Evolutionary conservation across 2,113 vertebrate species (phyloP), one percentile per base, ranked within the genome.

Genomic region (Hippocampus mohnikei): DNA sequence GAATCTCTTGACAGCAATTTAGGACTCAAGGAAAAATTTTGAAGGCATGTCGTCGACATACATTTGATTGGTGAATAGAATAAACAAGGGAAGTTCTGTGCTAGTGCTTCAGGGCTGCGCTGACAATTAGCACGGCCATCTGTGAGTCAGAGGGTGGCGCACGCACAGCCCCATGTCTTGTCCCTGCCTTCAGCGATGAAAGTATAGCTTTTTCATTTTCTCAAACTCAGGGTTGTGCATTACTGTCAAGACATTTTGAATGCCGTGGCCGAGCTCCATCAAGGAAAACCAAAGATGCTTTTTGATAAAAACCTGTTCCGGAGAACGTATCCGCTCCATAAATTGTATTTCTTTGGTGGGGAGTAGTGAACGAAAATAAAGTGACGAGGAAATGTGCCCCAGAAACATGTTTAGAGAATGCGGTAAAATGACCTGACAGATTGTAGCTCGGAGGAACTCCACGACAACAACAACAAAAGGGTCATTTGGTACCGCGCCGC

Each of bases 81-180:
- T 42, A 37, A 37, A 37, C 33, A 6, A 37, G 33, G 33, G 33
- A 37, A 37, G 33, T 37, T 37, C 5, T 41, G 2, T 23, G 56
- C 61, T 33, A 2, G 42, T 61, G 72, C 85, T 81, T 62, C 71
- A 79, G 78, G 87, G 78, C 55, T 15, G 23, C 16, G 56, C 25
- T 75, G 59, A 81, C 77, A 81, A 87, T 88, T 87, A 84, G 77
- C 78, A 55, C 67, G 74, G 74, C 87, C 87, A 88, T 88, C 87
- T 88, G 87, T 83, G 83, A 72, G 77, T 59, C 56, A 29, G 81
- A 53, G 81, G 83, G 85, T 72, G 83, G 83, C 71, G 68, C 64
- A 67, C 62, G 40, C 61, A 75, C 76, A 37, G 33, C 33, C 10
- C 55, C 56, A 29, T 27, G 56, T 29, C 66, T 69, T 21, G 18